Percentiles rank a stretch among this genome's conserved stretches.
Evolutionary conservation across 1,140 invertebrate genomes (phyloP).

Genomic region (Apis cerana): DNA sequence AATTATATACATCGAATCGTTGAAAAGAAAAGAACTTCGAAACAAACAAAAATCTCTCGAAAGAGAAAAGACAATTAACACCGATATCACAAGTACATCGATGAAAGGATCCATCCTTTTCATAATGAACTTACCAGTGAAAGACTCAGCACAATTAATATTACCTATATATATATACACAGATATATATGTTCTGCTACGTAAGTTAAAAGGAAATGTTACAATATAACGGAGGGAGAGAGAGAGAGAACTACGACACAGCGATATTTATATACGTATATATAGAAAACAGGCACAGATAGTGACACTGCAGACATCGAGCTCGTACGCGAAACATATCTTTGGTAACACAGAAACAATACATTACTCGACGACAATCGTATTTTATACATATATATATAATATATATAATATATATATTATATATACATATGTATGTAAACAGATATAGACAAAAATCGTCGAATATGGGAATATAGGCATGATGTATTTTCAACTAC

Average conservation of each 20-base stretch:
- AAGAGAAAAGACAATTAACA: background rate
- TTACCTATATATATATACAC: background rate
- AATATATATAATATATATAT: conserved; percentile 12
- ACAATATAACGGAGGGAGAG: conserved; percentile 1
- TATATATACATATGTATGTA: conserved; percentile 12
- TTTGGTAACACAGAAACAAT: conserved; percentile 61
- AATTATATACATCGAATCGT: no score
- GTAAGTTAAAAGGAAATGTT: background rate
- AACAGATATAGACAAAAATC: conserved; percentile 43
- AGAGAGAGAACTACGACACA: conserved; percentile 47
- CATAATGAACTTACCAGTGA: conserved; percentile 4
- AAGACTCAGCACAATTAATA: background rate
- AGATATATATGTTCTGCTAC: background rate
- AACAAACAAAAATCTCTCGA: background rate
- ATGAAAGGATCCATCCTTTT: background rate
- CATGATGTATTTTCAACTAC: conserved; percentile 56
- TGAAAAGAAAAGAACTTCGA: background rate
- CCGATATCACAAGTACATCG: background rate
- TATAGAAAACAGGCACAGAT: conserved; percentile 60
- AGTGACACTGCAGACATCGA: conserved; percentile 77
- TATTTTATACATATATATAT: conserved; percentile 36
- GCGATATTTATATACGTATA: conserved; percentile 53
- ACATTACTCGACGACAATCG: conserved; percentile 58
- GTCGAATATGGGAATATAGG: conserved; percentile 33
- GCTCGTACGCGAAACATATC: conserved; percentile 69